Conservation (phyloP, 2,797 vertebrate species). For the Acipenser transmontanus region DNA sequence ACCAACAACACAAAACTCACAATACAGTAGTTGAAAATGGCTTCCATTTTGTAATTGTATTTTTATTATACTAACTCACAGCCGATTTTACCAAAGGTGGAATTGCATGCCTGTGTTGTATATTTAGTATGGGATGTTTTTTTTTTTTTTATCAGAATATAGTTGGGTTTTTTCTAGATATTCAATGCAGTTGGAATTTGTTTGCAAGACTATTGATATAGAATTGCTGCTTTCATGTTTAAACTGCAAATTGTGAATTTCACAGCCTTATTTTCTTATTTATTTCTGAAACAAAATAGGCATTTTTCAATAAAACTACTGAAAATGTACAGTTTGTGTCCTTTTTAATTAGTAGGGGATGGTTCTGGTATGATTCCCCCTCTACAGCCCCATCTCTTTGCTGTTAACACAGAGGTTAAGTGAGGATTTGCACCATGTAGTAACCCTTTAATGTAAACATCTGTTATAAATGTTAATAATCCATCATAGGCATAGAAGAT, state of each 20-base stretch:
- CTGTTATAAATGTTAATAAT: too few relatives aligned
- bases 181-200: slow-evolving; percentile 87
- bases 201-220: slow-evolving; percentile 93
- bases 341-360: too few relatives aligned
- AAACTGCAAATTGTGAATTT: slow-evolving; percentile 97
- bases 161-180: slow-evolving; percentile 70
- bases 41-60: slow-evolving; percentile 72
- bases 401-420: too few relatives aligned
- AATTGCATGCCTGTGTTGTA: slow-evolving; percentile 97
- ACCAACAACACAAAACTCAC: slow-evolving; percentile 32
- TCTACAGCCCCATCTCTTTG: too few relatives aligned
- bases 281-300: slow-evolving; percentile 99
- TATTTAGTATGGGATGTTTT: slow-evolving; percentile 78
- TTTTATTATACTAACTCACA: slow-evolving; percentile 75
- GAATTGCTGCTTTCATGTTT: slow-evolving; percentile 91
- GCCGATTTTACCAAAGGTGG: slow-evolving; percentile 76
- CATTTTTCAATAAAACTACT: slow-evolving; percentile 99
- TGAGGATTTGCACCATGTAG: too few relatives aligned
- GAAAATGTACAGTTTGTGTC: slow-evolving; percentile 69
- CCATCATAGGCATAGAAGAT: too few relatives aligned
- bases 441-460: too few relatives aligned
- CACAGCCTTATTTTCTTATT: slow-evolving; percentile 98
- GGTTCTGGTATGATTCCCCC: too few relatives aligned
- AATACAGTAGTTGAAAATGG: slow-evolving; percentile 58
- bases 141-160: slow-evolving; percentile 73